Evolutionary conservation across 2,113 vertebrate species (phyloP).

Genomic region (Solea senegalensis): DNA sequence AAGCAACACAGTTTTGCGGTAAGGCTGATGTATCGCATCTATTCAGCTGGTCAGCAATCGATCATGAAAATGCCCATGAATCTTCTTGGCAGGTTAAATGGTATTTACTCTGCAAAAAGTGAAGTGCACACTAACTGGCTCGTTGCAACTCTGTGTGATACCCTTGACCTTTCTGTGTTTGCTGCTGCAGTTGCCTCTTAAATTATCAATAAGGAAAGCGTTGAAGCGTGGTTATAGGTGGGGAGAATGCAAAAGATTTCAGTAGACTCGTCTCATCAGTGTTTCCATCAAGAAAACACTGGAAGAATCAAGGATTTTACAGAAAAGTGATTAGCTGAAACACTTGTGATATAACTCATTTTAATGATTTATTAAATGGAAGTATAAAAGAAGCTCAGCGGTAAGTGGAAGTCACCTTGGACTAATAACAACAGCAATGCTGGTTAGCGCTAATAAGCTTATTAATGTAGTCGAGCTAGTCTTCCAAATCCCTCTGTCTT

Average conservation of each 20-base stretch:
- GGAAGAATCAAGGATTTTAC: constrained; percentile 24
- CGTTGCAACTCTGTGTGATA: constrained; percentile 62
- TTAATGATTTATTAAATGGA: constrained; percentile 64
- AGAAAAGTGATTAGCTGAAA: constrained; percentile 42
- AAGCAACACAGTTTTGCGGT: constrained; percentile 66
- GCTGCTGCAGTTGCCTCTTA: constrained; percentile 41
- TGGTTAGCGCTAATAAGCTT: constrained; percentile 60
- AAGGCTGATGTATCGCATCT: constrained; percentile 74
- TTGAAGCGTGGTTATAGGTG: constrained; percentile 40
- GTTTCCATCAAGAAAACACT: constrained; percentile 20
- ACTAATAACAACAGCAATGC: constrained; percentile 48
- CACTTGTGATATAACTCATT: constrained; percentile 39
- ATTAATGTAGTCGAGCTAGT: constrained; percentile 62
- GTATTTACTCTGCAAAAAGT: constrained; percentile 78
- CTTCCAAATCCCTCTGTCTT: constrained; percentile 59
- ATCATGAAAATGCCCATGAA: constrained; percentile 78
- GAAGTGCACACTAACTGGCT: constrained; percentile 73
- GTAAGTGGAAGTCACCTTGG: constrained; percentile 74
- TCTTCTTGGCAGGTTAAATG: constrained; percentile 81
- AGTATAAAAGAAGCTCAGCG: constrained; percentile 54
- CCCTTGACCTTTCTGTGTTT: constrained; percentile 73
- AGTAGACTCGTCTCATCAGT: background rate
- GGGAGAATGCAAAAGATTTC: constrained; percentile 48
- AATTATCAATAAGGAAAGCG: constrained; percentile 62
- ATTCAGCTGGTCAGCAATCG: constrained; percentile 73